These are phyloP conservation scores for Drosophila repleta DNA, from an alignment of 1,140 invertebrate genomes.

Conservation along the genomic window DNA sequence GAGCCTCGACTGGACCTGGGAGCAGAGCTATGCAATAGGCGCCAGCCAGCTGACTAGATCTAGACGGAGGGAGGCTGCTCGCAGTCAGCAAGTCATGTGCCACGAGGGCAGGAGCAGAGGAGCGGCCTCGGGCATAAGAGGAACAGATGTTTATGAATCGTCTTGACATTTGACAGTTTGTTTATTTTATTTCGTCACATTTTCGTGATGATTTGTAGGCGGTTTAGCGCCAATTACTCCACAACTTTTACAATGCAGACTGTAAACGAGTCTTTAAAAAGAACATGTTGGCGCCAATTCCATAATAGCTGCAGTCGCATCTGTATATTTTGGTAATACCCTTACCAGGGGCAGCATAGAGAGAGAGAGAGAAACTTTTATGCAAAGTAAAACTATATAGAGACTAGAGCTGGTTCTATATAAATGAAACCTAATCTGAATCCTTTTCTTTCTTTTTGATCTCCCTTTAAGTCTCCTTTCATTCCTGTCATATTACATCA, in stretches of 20 bases:
- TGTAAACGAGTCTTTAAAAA: conserved; percentile 68
- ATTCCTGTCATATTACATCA: too few species aligned
- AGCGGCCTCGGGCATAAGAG: conserved; percentile 38
- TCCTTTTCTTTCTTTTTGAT: too few species aligned
- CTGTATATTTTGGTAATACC: conserved; percentile 15
- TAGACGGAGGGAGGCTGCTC: conserved; percentile 6
- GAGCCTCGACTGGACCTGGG: conserved; percentile 12
- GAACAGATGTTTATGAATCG: conserved; percentile 71
- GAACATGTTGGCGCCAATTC: conserved; percentile 67
- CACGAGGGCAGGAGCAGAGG: conserved; percentile 4
- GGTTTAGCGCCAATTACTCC: conserved; percentile 79
- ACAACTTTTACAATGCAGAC: conserved; percentile 67
- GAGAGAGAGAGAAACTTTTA: not conserved
- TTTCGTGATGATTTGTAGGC: conserved; percentile 80
- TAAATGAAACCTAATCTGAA: too few species aligned
- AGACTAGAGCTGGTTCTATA: too few species aligned
- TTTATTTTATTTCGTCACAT: conserved; percentile 82
- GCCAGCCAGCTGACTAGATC: conserved; percentile 18
- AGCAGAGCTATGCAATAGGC: conserved; percentile 31
- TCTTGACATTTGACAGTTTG: conserved; percentile 80
- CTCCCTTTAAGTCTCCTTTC: too few species aligned
- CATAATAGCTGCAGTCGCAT: conserved; percentile 29
- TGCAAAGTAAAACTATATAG: too few species aligned
- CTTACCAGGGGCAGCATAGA: not conserved
- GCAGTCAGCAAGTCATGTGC: not conserved